These are phyloP conservation scores for Gastrophysa polygoni DNA, from an alignment of 2,888 invertebrate genomes.

Conservation along the genomic window DNA sequence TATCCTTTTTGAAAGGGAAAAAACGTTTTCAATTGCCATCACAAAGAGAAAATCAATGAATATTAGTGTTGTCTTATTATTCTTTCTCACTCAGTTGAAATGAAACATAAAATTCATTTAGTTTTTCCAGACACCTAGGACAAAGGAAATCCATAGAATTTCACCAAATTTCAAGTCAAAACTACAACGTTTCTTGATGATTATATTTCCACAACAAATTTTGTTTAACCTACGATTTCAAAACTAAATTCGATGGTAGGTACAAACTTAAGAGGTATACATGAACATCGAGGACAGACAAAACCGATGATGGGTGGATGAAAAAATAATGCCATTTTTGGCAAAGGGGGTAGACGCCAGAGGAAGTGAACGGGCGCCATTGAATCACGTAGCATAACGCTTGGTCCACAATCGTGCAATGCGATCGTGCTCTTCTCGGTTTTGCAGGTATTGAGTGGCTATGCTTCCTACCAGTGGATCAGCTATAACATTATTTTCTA, in stretches of 20 bases:
- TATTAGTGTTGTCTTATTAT: too few species aligned
- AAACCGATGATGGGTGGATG: conserved; percentile 40
- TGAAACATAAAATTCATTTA: too few species aligned
- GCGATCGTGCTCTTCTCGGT: conserved; percentile 96
- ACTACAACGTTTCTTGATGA: conserved; percentile 36
- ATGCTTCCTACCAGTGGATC: conserved; percentile 98
- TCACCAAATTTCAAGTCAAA: conserved; percentile 12
- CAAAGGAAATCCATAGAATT: not conserved
- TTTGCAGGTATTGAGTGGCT: conserved; percentile 97
- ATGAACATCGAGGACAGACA: conserved; percentile 40
- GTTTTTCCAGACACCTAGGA: too few species aligned
- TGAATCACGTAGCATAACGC: conserved; percentile 90
- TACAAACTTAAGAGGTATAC: conserved; percentile 42
- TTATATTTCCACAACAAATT: conserved; percentile 44
- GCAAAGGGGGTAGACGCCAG: conserved; percentile 54
- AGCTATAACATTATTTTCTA: conserved; percentile 64
- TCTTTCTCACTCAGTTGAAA: too few species aligned
- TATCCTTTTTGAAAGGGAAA: too few species aligned
- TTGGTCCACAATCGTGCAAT: conserved; percentile 99
- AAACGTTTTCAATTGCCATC: too few species aligned
- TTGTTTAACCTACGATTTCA: conserved; percentile 40
- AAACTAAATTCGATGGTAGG: conserved; percentile 36
- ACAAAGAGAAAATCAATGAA: too few species aligned
- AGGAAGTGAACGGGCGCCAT: conserved; percentile 48
- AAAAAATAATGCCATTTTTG: conserved; percentile 53